These are phyloP conservation scores for Drosophila limbata DNA, from an alignment of 2,888 invertebrate genomes.

Conservation along the genomic window DNA sequence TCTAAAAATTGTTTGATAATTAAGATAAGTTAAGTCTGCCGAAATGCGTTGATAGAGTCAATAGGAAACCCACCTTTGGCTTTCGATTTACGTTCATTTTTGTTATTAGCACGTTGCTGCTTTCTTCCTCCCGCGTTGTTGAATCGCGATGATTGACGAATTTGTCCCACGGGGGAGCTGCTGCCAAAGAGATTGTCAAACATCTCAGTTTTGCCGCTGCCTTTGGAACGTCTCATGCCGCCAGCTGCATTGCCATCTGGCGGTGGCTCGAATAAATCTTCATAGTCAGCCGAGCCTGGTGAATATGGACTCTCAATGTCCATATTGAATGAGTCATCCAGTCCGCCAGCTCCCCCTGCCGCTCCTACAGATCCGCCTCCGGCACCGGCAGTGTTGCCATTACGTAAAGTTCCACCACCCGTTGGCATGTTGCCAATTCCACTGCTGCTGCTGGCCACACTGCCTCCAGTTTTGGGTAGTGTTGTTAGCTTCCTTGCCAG, in stretches of 20 bases:
- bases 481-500: conserved; percentile 73
- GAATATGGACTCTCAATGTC: conserved; percentile 95
- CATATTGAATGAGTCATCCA: conserved; percentile 87
- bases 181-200: conserved; percentile 89
- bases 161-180: conserved; percentile 85
- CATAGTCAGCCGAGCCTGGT: conserved; percentile 94
- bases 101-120: conserved; percentile 51
- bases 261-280: conserved; percentile 94
- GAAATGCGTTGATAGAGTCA: not conserved
- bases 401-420: conserved; percentile 32
- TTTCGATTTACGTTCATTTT: conserved; percentile 76
- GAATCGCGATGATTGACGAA: conserved; percentile 70
- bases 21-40: not conserved
- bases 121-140: conserved; percentile 58
- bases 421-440: conserved; percentile 49
- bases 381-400: conserved; percentile 44
- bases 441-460: conserved; percentile 79
- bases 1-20: not conserved
- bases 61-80: conserved; percentile 83
- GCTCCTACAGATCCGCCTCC: conserved; percentile 28
- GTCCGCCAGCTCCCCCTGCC: conserved; percentile 48
- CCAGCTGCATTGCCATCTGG: conserved; percentile 70
- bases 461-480: conserved; percentile 77
- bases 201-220: conserved; percentile 82
- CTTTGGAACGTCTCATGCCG: conserved; percentile 60